Conservation (phyloP, 2,888 invertebrate species). For the Agrochola macilenta region DNA sequence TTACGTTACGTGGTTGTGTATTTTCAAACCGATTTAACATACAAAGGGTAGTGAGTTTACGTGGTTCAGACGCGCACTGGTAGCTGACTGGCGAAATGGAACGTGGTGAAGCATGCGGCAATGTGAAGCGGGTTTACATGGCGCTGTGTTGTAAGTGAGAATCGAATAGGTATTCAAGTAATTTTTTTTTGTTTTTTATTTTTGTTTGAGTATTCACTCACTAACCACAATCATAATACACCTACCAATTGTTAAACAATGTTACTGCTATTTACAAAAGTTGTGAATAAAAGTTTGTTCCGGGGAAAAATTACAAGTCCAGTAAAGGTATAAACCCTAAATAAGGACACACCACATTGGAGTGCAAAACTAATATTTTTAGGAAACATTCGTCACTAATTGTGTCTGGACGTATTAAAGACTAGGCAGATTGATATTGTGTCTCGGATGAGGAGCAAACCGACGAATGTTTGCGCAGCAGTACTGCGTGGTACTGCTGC, state of each 20-base stretch:
- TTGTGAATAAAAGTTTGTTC: not conserved
- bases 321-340: too few species aligned
- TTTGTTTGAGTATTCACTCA: not conserved
- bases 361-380: too few species aligned
- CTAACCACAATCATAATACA: not conserved
- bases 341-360: too few species aligned
- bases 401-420: too few species aligned
- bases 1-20: too few species aligned
- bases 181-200: too few species aligned
- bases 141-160: conserved; percentile 11
- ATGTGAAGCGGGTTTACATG: conserved; percentile 70
- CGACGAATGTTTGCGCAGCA: too few species aligned
- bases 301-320: too few species aligned
- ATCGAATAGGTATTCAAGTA: not conserved
- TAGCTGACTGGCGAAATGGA: conserved; percentile 30
- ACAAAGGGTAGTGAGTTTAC: conserved; percentile 26
- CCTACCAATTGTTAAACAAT: not conserved
- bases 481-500: too few species aligned
- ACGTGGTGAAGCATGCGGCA: conserved; percentile 48
- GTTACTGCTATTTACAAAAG: not conserved
- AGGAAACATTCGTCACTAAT: too few species aligned
- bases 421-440: too few species aligned
- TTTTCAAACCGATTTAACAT: conserved; percentile 5
- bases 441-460: too few species aligned
- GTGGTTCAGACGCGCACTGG: conserved; percentile 48